phyloP scores from a whole-genome alignment of 2,888 invertebrate genomes.

The Polyommatus icarus region DNA sequence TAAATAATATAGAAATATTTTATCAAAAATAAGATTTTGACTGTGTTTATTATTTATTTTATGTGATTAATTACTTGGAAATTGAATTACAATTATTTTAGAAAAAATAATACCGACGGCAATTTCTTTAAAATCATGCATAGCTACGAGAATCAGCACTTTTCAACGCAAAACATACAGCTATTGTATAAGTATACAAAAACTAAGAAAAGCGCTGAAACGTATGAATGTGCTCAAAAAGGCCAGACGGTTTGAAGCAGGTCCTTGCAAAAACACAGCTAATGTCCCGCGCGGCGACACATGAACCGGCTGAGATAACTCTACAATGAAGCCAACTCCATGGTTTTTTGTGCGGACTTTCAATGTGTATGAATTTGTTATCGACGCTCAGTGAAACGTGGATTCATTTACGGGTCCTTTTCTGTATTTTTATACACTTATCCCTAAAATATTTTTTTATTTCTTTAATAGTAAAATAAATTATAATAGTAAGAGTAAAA shows the following conservation, averaged over 20 bases:
- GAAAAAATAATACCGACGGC: too few species aligned
- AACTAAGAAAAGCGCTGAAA: conserved; percentile 6
- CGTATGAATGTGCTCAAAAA: conserved; percentile 7
- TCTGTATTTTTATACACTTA: background rate
- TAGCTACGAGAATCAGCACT: background rate
- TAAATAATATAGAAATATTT: too few species aligned
- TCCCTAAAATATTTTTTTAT: background rate
- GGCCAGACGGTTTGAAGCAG: conserved; percentile 14
- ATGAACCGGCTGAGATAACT: conserved; percentile 27
- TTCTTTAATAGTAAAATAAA: too few species aligned
- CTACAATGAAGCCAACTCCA: conserved; percentile 14
- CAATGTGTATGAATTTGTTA: conserved; percentile 16
- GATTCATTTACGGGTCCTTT: background rate
- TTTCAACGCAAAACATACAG: background rate
- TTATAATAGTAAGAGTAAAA: too few species aligned
- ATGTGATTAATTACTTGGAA: too few species aligned
- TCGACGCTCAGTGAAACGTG: conserved; percentile 10
- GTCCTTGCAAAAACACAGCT: conserved; percentile 21
- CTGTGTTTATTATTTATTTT: too few species aligned
- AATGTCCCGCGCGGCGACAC: conserved; percentile 22
- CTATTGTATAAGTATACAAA: background rate
- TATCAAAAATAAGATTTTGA: too few species aligned
- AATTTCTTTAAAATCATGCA: background rate
- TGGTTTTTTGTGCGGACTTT: conserved; percentile 3
- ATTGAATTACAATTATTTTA: too few species aligned